Base-by-base conservation (phyloP, 2,113 vertebrate genomes). In the Oxyura jamaicensis region DNA sequence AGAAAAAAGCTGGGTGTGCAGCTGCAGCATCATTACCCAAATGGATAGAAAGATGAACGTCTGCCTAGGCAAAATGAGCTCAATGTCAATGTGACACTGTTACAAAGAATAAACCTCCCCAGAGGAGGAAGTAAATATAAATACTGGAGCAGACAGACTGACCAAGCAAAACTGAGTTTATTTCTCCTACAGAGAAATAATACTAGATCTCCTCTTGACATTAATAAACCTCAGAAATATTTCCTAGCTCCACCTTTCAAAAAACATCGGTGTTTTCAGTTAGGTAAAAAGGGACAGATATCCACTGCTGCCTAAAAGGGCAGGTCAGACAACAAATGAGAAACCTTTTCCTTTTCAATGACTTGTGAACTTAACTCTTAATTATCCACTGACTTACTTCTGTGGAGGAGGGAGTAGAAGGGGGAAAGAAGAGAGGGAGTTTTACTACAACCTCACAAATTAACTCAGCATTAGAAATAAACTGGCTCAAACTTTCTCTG, bases 1-100 rank as follows among this genome's bases (percentile, higher is more conserved):
- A 79, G 22, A 83, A 53, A 78, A 91, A 83, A 62, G 23, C 66
- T 76, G 79, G 35, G 20, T 73, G 42, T 29, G 67, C 88, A 94
- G 82, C 82, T 93, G 85, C 72, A 93, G 44, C 1, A 0, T 74
- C 82, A 83, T 80, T 76, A 90, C 18, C 71, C 53, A 92, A 91
- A 95, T 28, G 60, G 72, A 88, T 50, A 90, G 29, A 80, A 69
- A 93, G 55, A 88, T 35, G 33, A 88, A 83, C 0, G 3, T 84
- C 69, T 84, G 77, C 25, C 0, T 13, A 48, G 48, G 31, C 56
- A 85, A 92, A 94, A 83, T 75, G 67, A 91, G 41, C 36, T 83
- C 55, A 3, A 6, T 33, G 25, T 48, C 50, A 68, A 66, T 83
- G 53, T n/a, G 35, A 84, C 29, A 53, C 29, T 84, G 73, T 10